These are phyloP conservation scores for Rhagologus leucostigma DNA, from an alignment of 2,113 vertebrate genomes.

Conservation along the genomic window DNA sequence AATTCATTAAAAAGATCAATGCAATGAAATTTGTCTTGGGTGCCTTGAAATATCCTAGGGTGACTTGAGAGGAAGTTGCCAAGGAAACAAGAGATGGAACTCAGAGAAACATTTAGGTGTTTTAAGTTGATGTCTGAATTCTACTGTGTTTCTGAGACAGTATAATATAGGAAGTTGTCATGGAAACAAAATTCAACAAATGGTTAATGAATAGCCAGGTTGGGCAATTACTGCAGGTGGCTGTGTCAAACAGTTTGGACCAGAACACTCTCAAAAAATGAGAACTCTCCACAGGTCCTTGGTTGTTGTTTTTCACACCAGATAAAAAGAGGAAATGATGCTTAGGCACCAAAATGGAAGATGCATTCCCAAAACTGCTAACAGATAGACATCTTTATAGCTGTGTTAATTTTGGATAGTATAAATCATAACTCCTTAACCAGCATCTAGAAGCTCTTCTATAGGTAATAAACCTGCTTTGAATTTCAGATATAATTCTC, in stretches of 20 bases:
- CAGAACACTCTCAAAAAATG: not conserved
- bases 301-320: not conserved
- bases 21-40: constrained; percentile 34
- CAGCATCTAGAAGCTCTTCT: not conserved
- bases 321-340: not conserved
- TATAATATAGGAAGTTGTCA: constrained; percentile 28
- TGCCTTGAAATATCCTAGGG: constrained; percentile 42
- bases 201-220: constrained; percentile 5
- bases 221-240: not conserved
- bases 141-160: not conserved
- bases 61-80: constrained; percentile 48
- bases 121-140: constrained; percentile 32
- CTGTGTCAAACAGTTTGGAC: not conserved
- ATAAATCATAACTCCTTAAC: not conserved
- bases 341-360: not conserved
- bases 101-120: constrained; percentile 13
- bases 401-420: not conserved
- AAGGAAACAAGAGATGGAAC: constrained; percentile 54
- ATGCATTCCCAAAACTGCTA: not conserved
- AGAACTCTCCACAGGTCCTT: not conserved
- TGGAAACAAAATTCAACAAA: constrained; percentile 52
- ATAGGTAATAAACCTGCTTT: not conserved
- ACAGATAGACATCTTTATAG: not conserved
- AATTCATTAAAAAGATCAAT: constrained; percentile 59
- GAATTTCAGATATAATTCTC: not conserved